phyloP scores from a whole-genome alignment of 2,888 invertebrate genomes.

The Boloria euphrosyne region DNA sequence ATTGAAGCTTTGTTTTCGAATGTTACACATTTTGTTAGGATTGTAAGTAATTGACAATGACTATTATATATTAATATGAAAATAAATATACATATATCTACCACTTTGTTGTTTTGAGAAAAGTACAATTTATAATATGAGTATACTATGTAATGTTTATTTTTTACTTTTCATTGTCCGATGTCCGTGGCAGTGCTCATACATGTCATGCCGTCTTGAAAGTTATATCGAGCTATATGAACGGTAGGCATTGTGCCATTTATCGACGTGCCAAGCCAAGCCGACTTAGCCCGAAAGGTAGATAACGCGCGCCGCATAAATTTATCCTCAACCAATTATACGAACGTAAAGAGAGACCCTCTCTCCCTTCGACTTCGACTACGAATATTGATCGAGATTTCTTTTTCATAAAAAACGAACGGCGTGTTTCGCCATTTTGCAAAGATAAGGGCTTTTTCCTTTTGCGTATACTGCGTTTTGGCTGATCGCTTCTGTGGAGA shows the following conservation, averaged over 20 bases:
- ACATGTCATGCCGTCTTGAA: slow-evolving; percentile 21
- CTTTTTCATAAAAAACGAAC: slow-evolving; percentile 63
- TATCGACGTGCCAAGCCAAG: slow-evolving; percentile 49
- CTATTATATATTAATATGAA: too few relatives aligned
- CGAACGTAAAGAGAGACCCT: slow-evolving; percentile 53
- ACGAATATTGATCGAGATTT: slow-evolving; percentile 76
- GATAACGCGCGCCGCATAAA: slow-evolving; percentile 64
- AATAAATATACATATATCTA: too few relatives aligned
- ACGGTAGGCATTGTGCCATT: slow-evolving; percentile 48
- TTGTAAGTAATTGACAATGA: background rate
- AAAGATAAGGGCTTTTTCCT: slow-evolving; percentile 66
- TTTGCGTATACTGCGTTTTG: slow-evolving; percentile 57
- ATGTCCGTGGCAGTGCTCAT: background rate
- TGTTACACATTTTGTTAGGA: slow-evolving; percentile 21
- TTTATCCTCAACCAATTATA: slow-evolving; percentile 70
- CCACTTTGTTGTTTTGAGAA: too few relatives aligned
- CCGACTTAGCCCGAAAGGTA: slow-evolving; percentile 50
- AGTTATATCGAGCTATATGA: slow-evolving; percentile 38
- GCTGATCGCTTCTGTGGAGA: slow-evolving; percentile 53
- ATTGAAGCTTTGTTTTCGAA: slow-evolving; percentile 35
- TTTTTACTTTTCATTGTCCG: slow-evolving; percentile 1
- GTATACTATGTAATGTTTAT: background rate
- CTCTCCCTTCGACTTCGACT: slow-evolving; percentile 57
- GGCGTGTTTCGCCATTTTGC: slow-evolving; percentile 64
- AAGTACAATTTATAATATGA: background rate